These are phyloP conservation scores for Pipistrellus pygmaeus DNA, from an alignment of 2,797 vertebrate genomes.

Conservation along the genomic window DNA sequence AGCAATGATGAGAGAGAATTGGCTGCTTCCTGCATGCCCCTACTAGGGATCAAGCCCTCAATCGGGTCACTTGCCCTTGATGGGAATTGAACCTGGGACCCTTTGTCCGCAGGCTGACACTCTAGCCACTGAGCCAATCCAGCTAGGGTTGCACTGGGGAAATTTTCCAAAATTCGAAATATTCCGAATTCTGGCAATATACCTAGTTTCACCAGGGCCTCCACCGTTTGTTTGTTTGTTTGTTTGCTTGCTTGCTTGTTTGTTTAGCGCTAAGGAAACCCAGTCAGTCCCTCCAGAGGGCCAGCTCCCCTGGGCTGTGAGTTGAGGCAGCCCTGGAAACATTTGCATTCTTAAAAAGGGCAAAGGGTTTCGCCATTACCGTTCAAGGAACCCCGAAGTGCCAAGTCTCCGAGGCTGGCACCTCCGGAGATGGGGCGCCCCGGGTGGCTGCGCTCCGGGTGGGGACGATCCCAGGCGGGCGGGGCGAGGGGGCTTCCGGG, in stretches of 20 bases:
- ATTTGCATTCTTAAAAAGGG: slow-evolving; percentile 27
- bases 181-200: slow-evolving; percentile 53
- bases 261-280: slow-evolving; percentile 52
- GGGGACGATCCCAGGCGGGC: not conserved
- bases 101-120: no score
- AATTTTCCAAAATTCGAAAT: slow-evolving; percentile 51
- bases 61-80: no score
- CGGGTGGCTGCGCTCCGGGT: not conserved
- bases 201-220: slow-evolving; percentile 20
- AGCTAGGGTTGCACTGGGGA: not conserved
- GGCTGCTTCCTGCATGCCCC: no score
- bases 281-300: slow-evolving; percentile 35
- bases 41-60: no score
- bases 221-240: not conserved
- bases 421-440: not conserved
- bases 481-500: slow-evolving; percentile 80
- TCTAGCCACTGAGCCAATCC: no score
- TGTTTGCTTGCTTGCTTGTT: not conserved
- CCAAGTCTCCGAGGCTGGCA: not conserved
- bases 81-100: no score
- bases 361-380: not conserved
- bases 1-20: no score
- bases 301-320: slow-evolving; percentile 11
- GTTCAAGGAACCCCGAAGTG: not conserved
- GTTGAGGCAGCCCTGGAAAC: not conserved